Percentiles rank a stretch among this genome's conserved stretches.
phyloP scores from a whole-genome alignment of 2,113 vertebrate genomes.

The Azemiops feae region DNA sequence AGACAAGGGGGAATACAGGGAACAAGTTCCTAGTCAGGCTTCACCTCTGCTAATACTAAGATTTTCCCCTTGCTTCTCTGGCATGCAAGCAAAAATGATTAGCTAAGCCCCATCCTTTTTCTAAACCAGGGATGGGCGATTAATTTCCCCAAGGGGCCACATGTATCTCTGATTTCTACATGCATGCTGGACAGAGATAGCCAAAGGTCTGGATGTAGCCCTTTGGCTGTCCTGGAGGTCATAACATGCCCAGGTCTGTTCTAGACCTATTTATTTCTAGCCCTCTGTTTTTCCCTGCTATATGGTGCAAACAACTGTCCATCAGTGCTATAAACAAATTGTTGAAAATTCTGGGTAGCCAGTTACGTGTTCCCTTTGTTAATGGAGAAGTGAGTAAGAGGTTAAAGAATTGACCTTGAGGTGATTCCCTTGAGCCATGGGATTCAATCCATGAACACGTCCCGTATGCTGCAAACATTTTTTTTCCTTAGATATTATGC shows the following conservation, averaged over 20 bases:
- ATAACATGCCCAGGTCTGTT: not conserved
- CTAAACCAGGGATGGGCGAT: not conserved
- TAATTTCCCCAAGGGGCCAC: not conserved
- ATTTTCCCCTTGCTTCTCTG: not conserved
- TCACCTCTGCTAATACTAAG: not conserved
- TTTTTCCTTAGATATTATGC: conserved; percentile 46
- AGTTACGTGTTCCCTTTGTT: not conserved
- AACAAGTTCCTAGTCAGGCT: not conserved
- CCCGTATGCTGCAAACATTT: conserved; percentile 19
- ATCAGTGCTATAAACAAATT: not conserved
- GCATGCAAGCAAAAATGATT: not conserved
- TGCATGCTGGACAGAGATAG: not conserved
- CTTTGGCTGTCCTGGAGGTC: not conserved
- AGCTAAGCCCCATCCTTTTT: not conserved
- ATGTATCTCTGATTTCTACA: not conserved
- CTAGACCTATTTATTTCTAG: not conserved
- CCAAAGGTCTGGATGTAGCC: not conserved
- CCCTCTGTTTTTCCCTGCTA: not conserved
- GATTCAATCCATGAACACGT: not conserved
- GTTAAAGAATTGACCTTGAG: not conserved
- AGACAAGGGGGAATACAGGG: not conserved
- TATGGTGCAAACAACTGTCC: not conserved
- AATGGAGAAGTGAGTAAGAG: not conserved
- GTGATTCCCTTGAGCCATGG: not conserved
- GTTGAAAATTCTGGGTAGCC: not conserved